These are phyloP conservation scores for Pocillopora damicornis DNA, from an alignment of 64 coral and sea anemone species.

Conservation along the genomic window DNA sequence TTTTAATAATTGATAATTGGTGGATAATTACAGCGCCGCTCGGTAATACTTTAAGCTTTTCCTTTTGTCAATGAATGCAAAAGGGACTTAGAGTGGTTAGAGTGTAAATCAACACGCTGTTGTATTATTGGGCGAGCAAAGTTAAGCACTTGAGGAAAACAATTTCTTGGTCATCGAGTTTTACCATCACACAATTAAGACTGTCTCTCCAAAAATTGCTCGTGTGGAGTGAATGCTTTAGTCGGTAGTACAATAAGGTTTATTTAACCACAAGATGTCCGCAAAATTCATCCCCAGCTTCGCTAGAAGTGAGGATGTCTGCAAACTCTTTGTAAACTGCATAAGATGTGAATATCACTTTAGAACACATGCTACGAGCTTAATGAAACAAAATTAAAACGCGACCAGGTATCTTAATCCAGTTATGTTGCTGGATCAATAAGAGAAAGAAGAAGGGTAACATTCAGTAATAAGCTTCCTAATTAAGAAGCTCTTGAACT, in stretches of 20 bases:
- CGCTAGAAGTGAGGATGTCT: background rate
- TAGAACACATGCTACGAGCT: background rate
- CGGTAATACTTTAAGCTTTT: background rate
- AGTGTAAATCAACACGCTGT: background rate
- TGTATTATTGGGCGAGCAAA: background rate
- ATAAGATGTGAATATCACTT: background rate
- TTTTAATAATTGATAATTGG: slow-evolving; percentile 30
- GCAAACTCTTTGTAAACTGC: background rate
- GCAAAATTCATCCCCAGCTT: background rate
- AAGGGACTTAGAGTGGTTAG: background rate
- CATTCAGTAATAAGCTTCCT: background rate
- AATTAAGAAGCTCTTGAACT: background rate
- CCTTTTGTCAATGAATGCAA: background rate
- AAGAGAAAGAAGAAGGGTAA: background rate
- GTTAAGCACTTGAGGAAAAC: background rate
- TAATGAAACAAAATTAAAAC: background rate
- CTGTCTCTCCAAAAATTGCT: background rate
- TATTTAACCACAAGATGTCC: background rate
- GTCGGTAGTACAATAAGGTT: background rate
- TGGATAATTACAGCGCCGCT: background rate
- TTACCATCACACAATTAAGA: background rate
- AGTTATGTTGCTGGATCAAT: background rate
- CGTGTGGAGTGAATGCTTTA: background rate
- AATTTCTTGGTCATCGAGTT: background rate
- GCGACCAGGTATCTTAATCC: background rate